Percentiles rank a stretch among this genome's conserved stretches.
Evolutionary conservation across 2,797 vertebrate species (phyloP).

Genomic region (Rhynchotus rufescens): DNA sequence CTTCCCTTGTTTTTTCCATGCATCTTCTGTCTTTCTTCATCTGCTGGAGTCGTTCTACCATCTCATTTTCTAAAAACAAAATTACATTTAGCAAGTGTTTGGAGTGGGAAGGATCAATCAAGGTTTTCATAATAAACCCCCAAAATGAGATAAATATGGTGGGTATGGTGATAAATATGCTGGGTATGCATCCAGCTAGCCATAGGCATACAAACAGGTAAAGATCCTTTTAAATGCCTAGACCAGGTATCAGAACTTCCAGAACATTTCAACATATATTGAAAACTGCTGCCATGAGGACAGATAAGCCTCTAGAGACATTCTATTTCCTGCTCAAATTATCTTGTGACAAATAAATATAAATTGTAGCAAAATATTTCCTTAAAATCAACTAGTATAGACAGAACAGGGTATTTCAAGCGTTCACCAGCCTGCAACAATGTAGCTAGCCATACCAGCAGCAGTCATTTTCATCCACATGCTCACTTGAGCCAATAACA

Average conservation of each 20-base stretch:
- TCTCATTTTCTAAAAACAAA: constrained; percentile 81
- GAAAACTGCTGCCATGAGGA: neutral
- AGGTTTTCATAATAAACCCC: neutral
- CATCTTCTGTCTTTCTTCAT: constrained; percentile 85
- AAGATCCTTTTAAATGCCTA: neutral
- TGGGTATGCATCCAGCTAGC: neutral
- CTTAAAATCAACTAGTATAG: neutral
- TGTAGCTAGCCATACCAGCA: neutral
- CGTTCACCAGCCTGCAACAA: neutral
- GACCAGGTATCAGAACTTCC: neutral
- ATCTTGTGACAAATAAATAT: neutral
- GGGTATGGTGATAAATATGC: no score
- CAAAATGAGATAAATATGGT: neutral
- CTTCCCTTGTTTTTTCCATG: constrained; percentile 87
- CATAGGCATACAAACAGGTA: neutral
- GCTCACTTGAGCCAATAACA: neutral
- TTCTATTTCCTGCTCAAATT: neutral
- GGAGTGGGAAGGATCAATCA: neutral
- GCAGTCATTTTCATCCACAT: neutral
- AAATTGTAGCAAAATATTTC: neutral
- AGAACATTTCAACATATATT: neutral
- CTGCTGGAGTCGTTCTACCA: constrained; percentile 84
- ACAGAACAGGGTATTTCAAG: neutral
- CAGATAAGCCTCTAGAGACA: neutral
- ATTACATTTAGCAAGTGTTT: constrained; percentile 33